Percentiles rank a stretch among this genome's conserved stretches.
phyloP scores from a whole-genome alignment of 2,888 invertebrate species.

The Sinhomidia bicolor region DNA sequence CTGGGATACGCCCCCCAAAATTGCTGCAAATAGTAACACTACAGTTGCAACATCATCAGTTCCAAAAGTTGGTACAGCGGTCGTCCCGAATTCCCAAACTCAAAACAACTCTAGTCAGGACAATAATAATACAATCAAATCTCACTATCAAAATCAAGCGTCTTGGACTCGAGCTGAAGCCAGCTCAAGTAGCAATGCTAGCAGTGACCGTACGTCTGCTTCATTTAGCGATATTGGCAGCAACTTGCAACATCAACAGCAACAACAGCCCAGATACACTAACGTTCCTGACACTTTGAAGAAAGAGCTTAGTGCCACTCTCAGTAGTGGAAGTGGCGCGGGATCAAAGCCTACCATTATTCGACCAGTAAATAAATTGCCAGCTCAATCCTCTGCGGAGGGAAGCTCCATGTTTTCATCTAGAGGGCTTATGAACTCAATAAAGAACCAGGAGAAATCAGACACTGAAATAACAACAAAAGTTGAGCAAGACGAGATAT shows the following conservation, averaged over 20 bases:
- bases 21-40: neutral
- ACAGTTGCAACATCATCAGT: neutral
- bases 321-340: constrained; percentile 48
- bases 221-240: constrained; percentile 49
- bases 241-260: too few species aligned
- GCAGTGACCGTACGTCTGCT: constrained; percentile 56
- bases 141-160: constrained; percentile 53
- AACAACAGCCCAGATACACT: constrained; percentile 54
- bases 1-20: constrained; percentile 33
- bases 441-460: neutral
- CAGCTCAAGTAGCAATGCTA: constrained; percentile 63
- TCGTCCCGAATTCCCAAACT: constrained; percentile 1
- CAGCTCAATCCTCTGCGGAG: constrained; percentile 7
- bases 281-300: constrained; percentile 60
- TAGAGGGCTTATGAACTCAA: constrained; percentile 15
- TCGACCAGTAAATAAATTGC: constrained; percentile 55
- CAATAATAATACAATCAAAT: constrained; percentile 64
- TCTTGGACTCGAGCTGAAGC: constrained; percentile 54
- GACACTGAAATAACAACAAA: neutral
- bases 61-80: neutral
- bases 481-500: neutral
- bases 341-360: constrained; percentile 73
- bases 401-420: constrained; percentile 36
- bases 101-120: constrained; percentile 64
- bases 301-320: constrained; percentile 64